Evolutionary conservation across 2,113 vertebrate genomes (phyloP), one percentile per base, ranked within the genome.

Genomic region (Eidolon helvum): DNA sequence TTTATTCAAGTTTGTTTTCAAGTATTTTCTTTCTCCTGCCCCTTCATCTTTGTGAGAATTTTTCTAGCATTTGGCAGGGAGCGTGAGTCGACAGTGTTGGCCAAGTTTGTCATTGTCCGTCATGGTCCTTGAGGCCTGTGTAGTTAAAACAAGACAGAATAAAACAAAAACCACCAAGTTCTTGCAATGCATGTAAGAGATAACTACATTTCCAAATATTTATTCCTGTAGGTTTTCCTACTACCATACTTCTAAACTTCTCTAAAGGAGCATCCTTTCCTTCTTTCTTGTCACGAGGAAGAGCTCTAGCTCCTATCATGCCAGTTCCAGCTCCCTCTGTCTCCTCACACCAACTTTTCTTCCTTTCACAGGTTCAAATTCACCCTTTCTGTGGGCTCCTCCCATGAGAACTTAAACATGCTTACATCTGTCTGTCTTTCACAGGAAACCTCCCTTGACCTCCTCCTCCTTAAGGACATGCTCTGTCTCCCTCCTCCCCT

Each of bases 161-260:
- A 22, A 15, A 69, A n/a, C 40, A 15, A 35, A 28, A 45, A 19
- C 4, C 10, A 4, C 55, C 2, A 15, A 38, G 57, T 55, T 33
- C n/a, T 79, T 24, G 38, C 50, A 28, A 8, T 15, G 16, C n/a
- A 9, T 2, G 14, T 12, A 16, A 24, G 24, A 1, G 1, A 14
- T n/a, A 33, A 7, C 43, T 30, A 19, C 24, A 2, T 5, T 40
- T 24, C 33, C 65, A 2, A 1, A 0, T 1, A 0, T 9, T 30
- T 9, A 61, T 66, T 69, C 30, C 48, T 8, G 1, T 4, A 4
- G 12, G 3, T 10, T 19, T 94, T 28, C 48, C 48, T 8, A 3
- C 40, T 21, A 2, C 15, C 1, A 2, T 15, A 4, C 22, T 9
- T 26, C 19, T 21, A 3, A 61, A 14, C n/a, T 43, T 48, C 53